Conservation (phyloP, 2,797 vertebrate species). For the Vireo griseus region DNA sequence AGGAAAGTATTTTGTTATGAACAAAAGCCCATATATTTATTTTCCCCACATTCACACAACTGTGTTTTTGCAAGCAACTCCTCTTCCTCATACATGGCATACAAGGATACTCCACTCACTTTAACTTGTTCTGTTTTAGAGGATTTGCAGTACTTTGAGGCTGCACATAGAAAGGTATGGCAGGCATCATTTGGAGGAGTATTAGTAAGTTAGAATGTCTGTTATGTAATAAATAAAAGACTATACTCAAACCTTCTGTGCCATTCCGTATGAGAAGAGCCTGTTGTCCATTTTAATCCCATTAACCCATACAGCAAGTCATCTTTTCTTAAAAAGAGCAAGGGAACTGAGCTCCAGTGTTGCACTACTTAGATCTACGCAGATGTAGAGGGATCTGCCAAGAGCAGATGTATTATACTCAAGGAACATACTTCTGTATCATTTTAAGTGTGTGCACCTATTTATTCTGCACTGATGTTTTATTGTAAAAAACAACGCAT, state of each 20-base stretch:
- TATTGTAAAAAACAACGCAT: background rate
- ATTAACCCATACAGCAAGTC: constrained; percentile 17
- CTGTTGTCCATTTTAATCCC: constrained; percentile 31
- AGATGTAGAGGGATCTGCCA: constrained; percentile 30
- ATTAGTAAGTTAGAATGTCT: constrained; percentile 23
- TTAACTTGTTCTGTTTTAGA: background rate
- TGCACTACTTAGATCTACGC: constrained; percentile 10
- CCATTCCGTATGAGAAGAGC: background rate
- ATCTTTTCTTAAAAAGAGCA: constrained; percentile 33
- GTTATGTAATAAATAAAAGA: constrained; percentile 5
- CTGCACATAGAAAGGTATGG: background rate
- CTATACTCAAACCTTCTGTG: constrained; percentile 17
- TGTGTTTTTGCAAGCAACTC: background rate
- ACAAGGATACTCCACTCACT: background rate
- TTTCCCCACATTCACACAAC: background rate
- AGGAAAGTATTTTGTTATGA: background rate
- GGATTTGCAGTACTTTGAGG: background rate
- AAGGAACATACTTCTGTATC: background rate
- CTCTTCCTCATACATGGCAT: background rate
- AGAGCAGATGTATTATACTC: constrained; percentile 21
- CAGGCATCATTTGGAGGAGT: background rate
- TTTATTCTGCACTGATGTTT: background rate
- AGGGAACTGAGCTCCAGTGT: background rate
- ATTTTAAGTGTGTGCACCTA: background rate
- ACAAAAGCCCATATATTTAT: background rate